Evolutionary conservation across 2,888 invertebrate genomes (phyloP).

Genomic region (Ennomos quercinarius): DNA sequence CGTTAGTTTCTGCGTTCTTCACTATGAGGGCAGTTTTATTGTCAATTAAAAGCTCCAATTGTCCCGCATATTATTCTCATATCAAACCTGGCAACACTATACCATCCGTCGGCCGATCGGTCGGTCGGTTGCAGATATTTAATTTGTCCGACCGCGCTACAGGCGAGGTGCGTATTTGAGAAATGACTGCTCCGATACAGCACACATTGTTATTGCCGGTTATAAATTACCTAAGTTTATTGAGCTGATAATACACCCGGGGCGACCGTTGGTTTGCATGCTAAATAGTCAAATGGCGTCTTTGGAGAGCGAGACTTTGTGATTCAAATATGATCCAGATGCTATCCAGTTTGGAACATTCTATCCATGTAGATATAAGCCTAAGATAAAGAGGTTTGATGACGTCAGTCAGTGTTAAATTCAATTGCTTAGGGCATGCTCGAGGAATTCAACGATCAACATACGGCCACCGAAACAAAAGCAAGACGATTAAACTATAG

Average conservation of each 20-base stretch:
- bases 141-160: slow-evolving; percentile 53
- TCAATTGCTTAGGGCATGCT: no score
- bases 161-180: slow-evolving; percentile 78
- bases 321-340: no score
- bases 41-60: no score
- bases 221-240: slow-evolving; percentile 74
- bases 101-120: slow-evolving; percentile 1
- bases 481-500: no score
- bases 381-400: no score
- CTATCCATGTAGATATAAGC: no score
- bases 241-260: slow-evolving; percentile 66
- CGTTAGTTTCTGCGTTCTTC: no score
- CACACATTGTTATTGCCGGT: slow-evolving; percentile 74
- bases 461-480: no score
- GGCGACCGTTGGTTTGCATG: slow-evolving; percentile 47
- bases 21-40: no score
- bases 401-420: no score
- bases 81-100: slow-evolving; percentile 17
- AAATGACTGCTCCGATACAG: slow-evolving; percentile 73
- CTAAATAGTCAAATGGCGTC: slow-evolving; percentile 45
- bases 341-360: no score
- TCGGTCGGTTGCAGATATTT: slow-evolving; percentile 47
- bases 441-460: no score
- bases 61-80: background rate
- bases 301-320: background rate